Evolutionary conservation across 2,888 invertebrate genomes (phyloP), one percentile per base, ranked within the genome.

Genomic region (Eulithis prunata): DNA sequence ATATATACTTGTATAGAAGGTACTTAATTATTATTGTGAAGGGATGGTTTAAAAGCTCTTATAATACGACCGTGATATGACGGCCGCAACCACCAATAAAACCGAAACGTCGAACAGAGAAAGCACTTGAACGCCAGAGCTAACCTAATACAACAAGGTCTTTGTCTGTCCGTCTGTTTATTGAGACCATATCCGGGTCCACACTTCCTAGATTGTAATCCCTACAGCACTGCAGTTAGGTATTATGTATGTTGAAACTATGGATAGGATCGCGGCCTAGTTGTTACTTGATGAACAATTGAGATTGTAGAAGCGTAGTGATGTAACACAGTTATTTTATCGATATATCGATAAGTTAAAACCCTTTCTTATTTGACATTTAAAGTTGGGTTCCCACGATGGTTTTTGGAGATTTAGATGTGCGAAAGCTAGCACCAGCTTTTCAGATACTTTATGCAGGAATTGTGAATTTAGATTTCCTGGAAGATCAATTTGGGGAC

Each of bases 41-140:
- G 21, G 21, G 21, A 21, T 21, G 21, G 1, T 1, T 21, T 21
- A 21, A n/a, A n/a, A 21, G 21, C 21, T 32, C 32, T 32, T 6
- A 32, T 36, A 5, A 38, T 7, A 8, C 52, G 53, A 45, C 28
- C 43, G 45, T 46, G 4, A 7, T 47, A 13, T 54, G 5, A 54
- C 57, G 47, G 49, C 10, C 12, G 12, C 51, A 5, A 45, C 12
- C 13, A 38, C 28, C 21, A 12, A 52, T 51, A n/a, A 32, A n/a
- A 21, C 47, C 0, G 11, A 6, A 3, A 51, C 14, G 12, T 21
- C 12, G 41, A 53, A 45, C 13, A 38, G 51, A 55, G 62, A 62
- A 59, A 58, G 47, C 64, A 68, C 61, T 67, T 38, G 63, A 67
- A 61, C 57, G 49, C 60, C 51, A 62, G 46, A n/a, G 54, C 58